Evolutionary conservation across 2,797 vertebrate species (phyloP), one percentile per base, ranked within the genome.

Genomic region (Platalea minor): DNA sequence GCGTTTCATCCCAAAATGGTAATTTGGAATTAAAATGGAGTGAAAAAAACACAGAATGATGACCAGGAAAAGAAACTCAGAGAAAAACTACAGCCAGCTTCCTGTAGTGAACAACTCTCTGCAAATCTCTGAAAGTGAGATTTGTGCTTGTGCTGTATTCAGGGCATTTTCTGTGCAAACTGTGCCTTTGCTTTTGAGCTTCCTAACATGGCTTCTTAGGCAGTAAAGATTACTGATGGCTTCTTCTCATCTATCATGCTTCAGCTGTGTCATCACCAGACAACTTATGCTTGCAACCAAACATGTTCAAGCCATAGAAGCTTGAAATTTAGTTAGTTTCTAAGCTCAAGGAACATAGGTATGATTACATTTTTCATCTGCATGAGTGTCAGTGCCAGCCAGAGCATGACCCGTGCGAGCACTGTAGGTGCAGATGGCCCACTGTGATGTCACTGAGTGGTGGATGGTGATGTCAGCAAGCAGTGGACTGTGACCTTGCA

Each of bases 1-100:
- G 26, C 0, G 1, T 37, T 39, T 46, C 24, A 65, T 18, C 12
- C 37, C 43, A 51, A 9, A 0, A 2, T 6, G 8, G 5, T 24
- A 64, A 50, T 28, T 45, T 45, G 26, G 33, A 51, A 56, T n/a
- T 31, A 64, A 77, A 57, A 68, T 13, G 3, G 6, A 64, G 9
- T 5, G 5, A 50, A 33, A 56, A 56, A 41, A 51, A 43, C 9
- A 59, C 15, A 37, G 13, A 2, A 5, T 19, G 8, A 37, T 41
- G 12, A 51, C 16, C 19, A 18, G 1, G 10, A 68, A 69, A 53
- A 39, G 24, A 48, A 56, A n/a, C 6, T 28, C 19, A 28, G 17
- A 39, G 28, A 11, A 48, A 65, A 29, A 16, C 10, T 29, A 41
- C 39, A 41, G 39, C 26, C 2, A 46, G 6, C 3, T 35, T 43